Base-by-base conservation (phyloP, 2,113 vertebrate genomes). In the Boleophthalmus pectinirostris region DNA sequence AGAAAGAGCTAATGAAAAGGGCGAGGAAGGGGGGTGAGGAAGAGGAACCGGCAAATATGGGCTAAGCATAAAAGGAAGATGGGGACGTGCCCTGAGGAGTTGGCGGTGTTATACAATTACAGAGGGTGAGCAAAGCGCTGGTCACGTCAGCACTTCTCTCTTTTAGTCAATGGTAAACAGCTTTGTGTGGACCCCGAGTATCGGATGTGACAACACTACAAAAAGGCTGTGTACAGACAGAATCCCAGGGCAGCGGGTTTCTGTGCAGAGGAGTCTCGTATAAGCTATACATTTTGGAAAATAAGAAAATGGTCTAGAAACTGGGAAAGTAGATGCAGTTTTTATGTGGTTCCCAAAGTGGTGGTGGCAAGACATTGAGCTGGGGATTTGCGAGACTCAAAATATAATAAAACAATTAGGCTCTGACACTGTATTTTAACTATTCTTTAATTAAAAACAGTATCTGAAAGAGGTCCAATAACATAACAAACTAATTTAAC, bases 111-210 rank as follows among this genome's bases (percentile, higher is more conserved):
- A 45, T 47, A 66, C 45, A 66, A 46, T 45, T 47, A 46, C 73
- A 73, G 3, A 58, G 68, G 64, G 71, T 45, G 53, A 67, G 64
- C 54, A 75, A 2, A 64, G 64, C 25, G 66, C 51, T 63, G 67
- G n/a, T 29, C 75, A 69, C 33, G 63, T 33, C 67, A 68, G 46
- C 21, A 49, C 9, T 56, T 66, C 57, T 25, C 49, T 47, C 66
- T n/a, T 69, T 70, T n/a, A 53, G 24, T 63, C 33, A 43, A n/a
- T 38, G 61, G 61, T 43, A 64, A 64, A 64, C 33, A 64, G 61
- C 18, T 64, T 64, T 35, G 29, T 64, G 61, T 38, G 18, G 61
- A 38, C 33, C 2, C 6, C 11, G 18, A n/a, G 20, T 43, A n/a
- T 64, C 61, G 18, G 61, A 64, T 38, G 29, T 38, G 61, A 64